Base-by-base conservation (phyloP, 1,140 invertebrate species). In the Leguminivora glycinivorella region DNA sequence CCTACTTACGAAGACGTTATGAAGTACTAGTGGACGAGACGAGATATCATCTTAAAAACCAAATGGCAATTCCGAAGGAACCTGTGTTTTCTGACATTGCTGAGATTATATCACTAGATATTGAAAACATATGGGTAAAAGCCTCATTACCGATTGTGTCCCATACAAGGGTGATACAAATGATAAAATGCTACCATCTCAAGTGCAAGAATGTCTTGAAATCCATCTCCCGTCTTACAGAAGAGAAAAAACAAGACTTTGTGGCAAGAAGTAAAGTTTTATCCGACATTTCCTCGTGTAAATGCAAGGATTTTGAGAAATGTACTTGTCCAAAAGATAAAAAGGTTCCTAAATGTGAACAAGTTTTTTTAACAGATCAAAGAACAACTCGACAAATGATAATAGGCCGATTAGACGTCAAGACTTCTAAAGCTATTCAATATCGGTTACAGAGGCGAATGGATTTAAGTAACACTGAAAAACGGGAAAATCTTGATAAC, bases 1-100 rank as follows among this genome's bases (percentile, higher is more conserved):
- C 69, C 69, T 2, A 70, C 69, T 63, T 76, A 73, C 31, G 58
- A 74, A 71, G 70, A 71, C 72, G 34, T 76, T 14, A 70, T 76
- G 70, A 76, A 76, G 29, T 70, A 52, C 43, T 76, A 74, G n/a
- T n/a, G 43, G 68, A 76, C 31, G 72, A 60, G 70, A 74, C 31
- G 6, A 47, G 71, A 38, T 69, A 70, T 7, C 31, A 68, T n/a
- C 4, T 70, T 31, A 72, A 76, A 70, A 43, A 2, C n/a, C 38
- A 22, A 22, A 47, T 38, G 6, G 38, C 26, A n/a, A 72, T 25
- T 67, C 66, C 63, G 68, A 75, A 72, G 26, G 63, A 70, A 38
- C 71, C 69, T 31, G 7, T 7, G 7, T 4, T 31, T 31, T 43
- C 34, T 29, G 67, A 69, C 43, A 72, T 70, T 26, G 69, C 38